Conservation (phyloP, 2,797 vertebrate species). For the Falco peregrinus region DNA sequence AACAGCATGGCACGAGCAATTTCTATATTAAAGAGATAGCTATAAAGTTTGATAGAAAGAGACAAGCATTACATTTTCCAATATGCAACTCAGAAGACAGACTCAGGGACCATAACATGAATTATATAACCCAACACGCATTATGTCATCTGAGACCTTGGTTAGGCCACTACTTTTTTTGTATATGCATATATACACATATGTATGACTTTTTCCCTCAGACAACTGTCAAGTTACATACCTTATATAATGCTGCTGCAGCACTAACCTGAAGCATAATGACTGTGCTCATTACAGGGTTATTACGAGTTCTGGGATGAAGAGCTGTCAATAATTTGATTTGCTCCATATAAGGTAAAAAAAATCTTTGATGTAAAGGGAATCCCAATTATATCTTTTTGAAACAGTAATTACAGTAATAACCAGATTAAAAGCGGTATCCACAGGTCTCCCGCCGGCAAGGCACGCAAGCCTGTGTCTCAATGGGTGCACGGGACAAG, state of each 20-base stretch:
- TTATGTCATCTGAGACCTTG: conserved; percentile 19
- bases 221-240: not conserved
- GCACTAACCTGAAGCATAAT: conserved; percentile 16
- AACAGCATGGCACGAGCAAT: conserved; percentile 8
- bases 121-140: conserved; percentile 26
- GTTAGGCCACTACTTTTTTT: not conserved
- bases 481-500: fast-evolving
- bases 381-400: not conserved
- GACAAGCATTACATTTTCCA: conserved; percentile 53
- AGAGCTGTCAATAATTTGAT: conserved; percentile 20
- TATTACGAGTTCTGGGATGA: conserved; percentile 26
- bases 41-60: conserved; percentile 60
- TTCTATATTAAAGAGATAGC: conserved; percentile 57
- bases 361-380: not conserved
- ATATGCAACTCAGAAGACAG: conserved; percentile 25
- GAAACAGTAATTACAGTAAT: not conserved
- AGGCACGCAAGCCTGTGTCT: fast-evolving
- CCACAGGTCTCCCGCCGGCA: not conserved
- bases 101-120: conserved; percentile 43
- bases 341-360: conserved; percentile 9
- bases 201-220: not conserved
- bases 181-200: not conserved
- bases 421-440: not conserved
- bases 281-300: not conserved
- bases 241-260: not conserved